These are phyloP conservation scores for Bombus pascuorum DNA, from an alignment of 1,140 invertebrate genomes.

Conservation along the genomic window DNA sequence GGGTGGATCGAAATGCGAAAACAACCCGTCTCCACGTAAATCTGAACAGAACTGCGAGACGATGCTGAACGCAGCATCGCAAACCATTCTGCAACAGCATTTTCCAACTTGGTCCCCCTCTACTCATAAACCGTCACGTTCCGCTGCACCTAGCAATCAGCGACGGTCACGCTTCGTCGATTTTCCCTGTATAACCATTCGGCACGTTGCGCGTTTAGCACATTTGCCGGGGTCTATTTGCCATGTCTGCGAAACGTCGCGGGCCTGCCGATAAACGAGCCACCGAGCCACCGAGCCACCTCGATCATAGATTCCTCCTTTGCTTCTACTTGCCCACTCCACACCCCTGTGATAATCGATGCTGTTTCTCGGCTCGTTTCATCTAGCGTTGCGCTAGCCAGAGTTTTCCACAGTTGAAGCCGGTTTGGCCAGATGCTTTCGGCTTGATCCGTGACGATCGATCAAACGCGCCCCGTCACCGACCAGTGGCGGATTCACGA, in stretches of 20 bases:
- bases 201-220: conserved; percentile 11
- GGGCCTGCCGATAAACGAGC: conserved; percentile 1
- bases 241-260: conserved; percentile 23
- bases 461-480: too few species aligned
- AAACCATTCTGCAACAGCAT: neutral
- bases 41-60: neutral
- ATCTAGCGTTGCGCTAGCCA: too few species aligned
- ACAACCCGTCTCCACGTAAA: neutral
- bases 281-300: neutral
- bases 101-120: neutral
- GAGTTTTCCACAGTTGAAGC: too few species aligned
- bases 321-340: too few species aligned
- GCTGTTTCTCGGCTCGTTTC: neutral
- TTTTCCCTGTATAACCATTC: conserved; percentile 3
- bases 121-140: conserved; percentile 28
- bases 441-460: neutral
- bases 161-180: conserved; percentile 32
- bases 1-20: neutral
- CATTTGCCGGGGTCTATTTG: neutral
- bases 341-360: neutral
- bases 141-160: conserved; percentile 31
- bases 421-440: too few species aligned
- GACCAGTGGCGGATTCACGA: too few species aligned
- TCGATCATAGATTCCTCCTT: neutral
- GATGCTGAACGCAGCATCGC: conserved; percentile 11